phyloP scores from a whole-genome alignment of 1,140 invertebrate genomes.

The Aphaenogaster rudis region DNA sequence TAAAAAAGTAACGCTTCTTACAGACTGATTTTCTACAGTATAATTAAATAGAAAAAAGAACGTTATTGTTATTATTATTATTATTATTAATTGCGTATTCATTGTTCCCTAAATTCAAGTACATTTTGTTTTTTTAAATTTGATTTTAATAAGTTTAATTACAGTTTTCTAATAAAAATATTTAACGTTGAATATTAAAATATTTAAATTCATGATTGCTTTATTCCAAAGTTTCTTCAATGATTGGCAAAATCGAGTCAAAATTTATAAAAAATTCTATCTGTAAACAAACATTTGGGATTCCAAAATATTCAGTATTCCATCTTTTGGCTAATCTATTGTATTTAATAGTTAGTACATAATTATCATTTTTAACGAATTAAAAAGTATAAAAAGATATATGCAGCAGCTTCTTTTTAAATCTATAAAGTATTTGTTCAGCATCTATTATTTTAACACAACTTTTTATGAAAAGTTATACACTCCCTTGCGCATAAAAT shows the following conservation, averaged over 20 bases:
- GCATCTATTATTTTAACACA: not conserved
- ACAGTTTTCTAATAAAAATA: not conserved
- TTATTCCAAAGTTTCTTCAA: slow-evolving; percentile 9
- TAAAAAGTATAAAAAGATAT: slow-evolving; percentile 1
- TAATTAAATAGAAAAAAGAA: not conserved
- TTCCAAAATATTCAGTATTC: not conserved
- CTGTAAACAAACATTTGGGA: not conserved
- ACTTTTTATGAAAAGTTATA: not conserved
- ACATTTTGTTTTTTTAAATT: not conserved
- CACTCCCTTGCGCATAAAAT: not conserved
- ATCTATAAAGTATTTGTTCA: not conserved
- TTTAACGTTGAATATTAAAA: slow-evolving; percentile 36
- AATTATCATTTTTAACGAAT: not conserved
- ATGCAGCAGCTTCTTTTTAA: not conserved
- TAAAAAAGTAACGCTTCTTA: not conserved
- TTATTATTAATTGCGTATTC: not conserved
- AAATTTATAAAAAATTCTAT: slow-evolving; percentile 9
- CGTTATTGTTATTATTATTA: not conserved
- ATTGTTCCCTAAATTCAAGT: not conserved
- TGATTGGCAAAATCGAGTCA: not conserved
- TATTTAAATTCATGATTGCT: not conserved
- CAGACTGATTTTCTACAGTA: not conserved
- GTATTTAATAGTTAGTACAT: not conserved
- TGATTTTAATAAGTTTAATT: slow-evolving; percentile 20
- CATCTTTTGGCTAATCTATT: not conserved